Evolutionary conservation across 2,113 vertebrate species (phyloP).

Genomic region (Anarhynchus alexandrinus): DNA sequence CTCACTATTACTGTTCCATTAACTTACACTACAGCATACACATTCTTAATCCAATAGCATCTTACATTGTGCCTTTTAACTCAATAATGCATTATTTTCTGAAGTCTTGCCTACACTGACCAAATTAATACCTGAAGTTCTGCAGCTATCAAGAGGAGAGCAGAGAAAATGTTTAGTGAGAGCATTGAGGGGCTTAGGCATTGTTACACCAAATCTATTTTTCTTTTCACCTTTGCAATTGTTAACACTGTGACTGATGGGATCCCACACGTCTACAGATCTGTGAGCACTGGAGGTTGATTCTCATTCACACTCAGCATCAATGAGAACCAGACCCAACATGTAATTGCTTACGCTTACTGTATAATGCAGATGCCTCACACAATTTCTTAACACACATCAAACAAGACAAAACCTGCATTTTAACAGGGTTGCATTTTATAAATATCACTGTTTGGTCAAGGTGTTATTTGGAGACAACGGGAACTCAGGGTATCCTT

Average conservation of each 20-base stretch:
- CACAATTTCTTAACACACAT: not conserved
- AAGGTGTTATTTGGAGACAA: not conserved
- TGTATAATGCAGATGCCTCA: not conserved
- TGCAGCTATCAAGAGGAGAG: not conserved
- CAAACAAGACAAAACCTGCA: not conserved
- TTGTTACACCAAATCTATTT: not conserved
- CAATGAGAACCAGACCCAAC: not conserved
- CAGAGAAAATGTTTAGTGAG: not conserved
- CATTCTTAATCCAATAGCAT: slow-evolving; percentile 48
- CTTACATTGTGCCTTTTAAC: slow-evolving; percentile 12
- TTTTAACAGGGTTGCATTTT: not conserved
- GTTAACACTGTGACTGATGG: not conserved
- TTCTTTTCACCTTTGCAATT: not conserved
- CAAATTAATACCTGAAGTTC: slow-evolving; percentile 25
- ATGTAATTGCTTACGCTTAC: not conserved
- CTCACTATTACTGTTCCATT: slow-evolving; percentile 66
- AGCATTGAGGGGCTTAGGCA: not conserved
- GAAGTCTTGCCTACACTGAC: not conserved
- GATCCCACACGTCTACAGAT: not conserved
- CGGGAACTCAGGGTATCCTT: not conserved
- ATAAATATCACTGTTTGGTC: not conserved
- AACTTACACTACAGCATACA: slow-evolving; percentile 47
- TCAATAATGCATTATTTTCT: slow-evolving; percentile 27
- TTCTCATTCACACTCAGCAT: not conserved
- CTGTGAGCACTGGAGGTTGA: not conserved